Base-by-base conservation (phyloP, 2,797 vertebrate species). In the Yasuhikotakia modesta region DNA sequence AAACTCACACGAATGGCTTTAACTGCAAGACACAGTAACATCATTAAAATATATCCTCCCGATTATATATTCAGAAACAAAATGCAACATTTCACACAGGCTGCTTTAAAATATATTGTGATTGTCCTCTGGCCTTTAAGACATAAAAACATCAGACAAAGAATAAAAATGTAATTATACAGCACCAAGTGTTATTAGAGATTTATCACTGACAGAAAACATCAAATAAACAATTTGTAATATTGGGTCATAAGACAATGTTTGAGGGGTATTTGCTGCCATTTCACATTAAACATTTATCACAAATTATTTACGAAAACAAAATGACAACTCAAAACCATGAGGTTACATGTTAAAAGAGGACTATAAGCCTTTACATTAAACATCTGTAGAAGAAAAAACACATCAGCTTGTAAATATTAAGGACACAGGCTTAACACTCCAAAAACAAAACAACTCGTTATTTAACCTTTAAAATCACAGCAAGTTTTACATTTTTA, bases 221-320 rank as follows among this genome's bases (percentile, higher is more conserved):
- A 45, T n/a, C 39, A 43, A 14, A 16, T 52, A 76, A 69, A 66
- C 76, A 61, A 76, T 64, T 27, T 73, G 50, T 72, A 73, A 39
- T 43, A 79, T 22, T 45, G 24, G 2, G 24, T 58, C 55, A 74
- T 67, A 0, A 1, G 76, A 70, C 80, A 86, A 27, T 27, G 2
- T 27, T 27, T 27, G 27, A 81, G 82, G 83, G 71, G 70, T 73
- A 73, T 55, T 77, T 79, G 19, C 65, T 58, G 21, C 45, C 39
- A 17, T 46, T 46, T 7, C 12, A 39, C 21, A 58, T 57, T 76
- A 46, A 43, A 45, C 22, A 61, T 17, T 10, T 10, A 58, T 61
- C 50, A 27, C 3, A 66, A 17, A 61, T 13, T 5, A 50, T 58
- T 76, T 27, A 2, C n/a, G n/a, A n/a, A 69, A 46, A 60, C 6